Evolutionary conservation across 2,888 invertebrate species (phyloP).

Genomic region (Vanessa cardui): DNA sequence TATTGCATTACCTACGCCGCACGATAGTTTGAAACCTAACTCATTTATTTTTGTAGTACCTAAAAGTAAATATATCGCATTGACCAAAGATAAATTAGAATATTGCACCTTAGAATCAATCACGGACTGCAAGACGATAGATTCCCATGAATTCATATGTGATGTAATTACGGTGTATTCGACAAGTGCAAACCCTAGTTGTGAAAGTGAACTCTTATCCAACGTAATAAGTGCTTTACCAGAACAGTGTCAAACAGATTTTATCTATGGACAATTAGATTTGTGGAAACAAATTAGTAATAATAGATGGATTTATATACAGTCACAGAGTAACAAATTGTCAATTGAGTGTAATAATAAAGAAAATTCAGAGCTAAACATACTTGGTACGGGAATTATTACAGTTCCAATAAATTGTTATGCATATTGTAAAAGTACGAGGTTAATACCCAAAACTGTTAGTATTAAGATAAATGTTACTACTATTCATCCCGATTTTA

Average conservation of each 20-base stretch:
- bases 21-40: conserved; percentile 29
- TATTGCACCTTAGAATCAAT: conserved; percentile 18
- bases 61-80: conserved; percentile 29
- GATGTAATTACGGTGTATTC: neutral
- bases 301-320: conserved; percentile 1
- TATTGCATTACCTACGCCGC: conserved; percentile 37
- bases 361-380: too few species aligned
- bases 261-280: neutral
- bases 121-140: neutral
- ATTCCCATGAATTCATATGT: conserved; percentile 3
- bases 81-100: conserved; percentile 38
- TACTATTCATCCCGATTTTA: too few species aligned
- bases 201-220: neutral
- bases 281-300: neutral
- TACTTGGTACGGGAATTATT: too few species aligned
- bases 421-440: too few species aligned
- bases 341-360: too few species aligned
- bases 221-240: conserved; percentile 3
- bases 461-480: too few species aligned
- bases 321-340: neutral
- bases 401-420: too few species aligned
- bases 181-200: neutral
- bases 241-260: neutral
- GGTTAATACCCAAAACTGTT: too few species aligned
- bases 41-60: conserved; percentile 36